Conservation (phyloP, 2,797 vertebrate genomes). For the Apodemus agrarius region DNA sequence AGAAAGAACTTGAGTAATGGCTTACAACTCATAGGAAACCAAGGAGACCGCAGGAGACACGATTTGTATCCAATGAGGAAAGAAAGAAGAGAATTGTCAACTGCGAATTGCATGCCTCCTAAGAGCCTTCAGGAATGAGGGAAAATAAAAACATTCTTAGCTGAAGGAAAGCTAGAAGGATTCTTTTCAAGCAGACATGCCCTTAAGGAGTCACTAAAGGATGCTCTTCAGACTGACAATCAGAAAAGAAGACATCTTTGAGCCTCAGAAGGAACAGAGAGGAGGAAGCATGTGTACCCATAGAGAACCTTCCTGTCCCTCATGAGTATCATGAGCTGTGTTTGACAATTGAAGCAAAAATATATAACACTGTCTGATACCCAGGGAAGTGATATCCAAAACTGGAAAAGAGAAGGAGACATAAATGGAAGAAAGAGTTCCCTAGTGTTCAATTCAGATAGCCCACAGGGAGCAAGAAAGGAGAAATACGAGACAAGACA, state of each 20-base stretch:
- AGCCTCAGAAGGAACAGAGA: background rate
- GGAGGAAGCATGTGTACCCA: background rate
- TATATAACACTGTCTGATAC: background rate
- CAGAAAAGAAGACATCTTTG: background rate
- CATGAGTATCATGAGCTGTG: background rate
- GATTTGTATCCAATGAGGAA: background rate
- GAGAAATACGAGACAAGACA: background rate
- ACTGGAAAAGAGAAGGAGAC: background rate
- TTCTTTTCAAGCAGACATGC: background rate
- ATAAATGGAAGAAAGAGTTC: background rate
- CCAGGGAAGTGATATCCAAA: background rate
- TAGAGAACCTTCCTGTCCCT: background rate
- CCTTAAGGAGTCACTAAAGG: background rate
- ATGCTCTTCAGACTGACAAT: background rate
- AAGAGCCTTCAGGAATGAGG: background rate
- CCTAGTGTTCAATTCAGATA: background rate
- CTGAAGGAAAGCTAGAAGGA: background rate
- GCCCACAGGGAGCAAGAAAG: background rate
- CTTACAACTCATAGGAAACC: background rate
- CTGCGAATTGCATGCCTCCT: background rate
- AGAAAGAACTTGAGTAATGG: background rate
- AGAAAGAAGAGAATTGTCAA: background rate
- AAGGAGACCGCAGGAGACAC: background rate
- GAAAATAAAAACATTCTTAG: background rate
- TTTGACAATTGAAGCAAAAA: constrained; percentile 4